These are phyloP conservation scores for Tetragonisca angustula DNA, from an alignment of 2,888 invertebrate genomes.

Conservation along the genomic window DNA sequence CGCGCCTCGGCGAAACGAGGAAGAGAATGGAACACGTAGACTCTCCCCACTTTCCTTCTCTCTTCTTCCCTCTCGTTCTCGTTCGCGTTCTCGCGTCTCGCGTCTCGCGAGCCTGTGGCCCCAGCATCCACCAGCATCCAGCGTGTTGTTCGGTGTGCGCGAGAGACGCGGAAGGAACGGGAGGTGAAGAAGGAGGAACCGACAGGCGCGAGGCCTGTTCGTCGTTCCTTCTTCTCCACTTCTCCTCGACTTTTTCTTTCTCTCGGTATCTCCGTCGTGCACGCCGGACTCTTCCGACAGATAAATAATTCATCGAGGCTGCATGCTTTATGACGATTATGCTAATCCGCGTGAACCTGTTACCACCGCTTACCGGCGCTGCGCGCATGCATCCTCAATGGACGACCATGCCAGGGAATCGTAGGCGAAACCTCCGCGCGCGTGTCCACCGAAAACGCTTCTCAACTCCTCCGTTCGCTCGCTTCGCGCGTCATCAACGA, in stretches of 20 bases:
- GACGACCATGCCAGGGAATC: slow-evolving; percentile 67
- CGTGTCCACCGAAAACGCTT: slow-evolving; percentile 34
- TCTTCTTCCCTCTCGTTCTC: slow-evolving; percentile 36
- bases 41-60: slow-evolving; percentile 61
- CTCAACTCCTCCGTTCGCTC: neutral
- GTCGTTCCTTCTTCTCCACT: slow-evolving; percentile 24
- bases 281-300: slow-evolving; percentile 74
- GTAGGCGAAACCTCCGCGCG: slow-evolving; percentile 65
- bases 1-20: slow-evolving; percentile 75
- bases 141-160: neutral
- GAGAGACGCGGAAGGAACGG: slow-evolving; percentile 4
- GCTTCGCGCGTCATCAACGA: too few species aligned
- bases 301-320: slow-evolving; percentile 84
- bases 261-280: slow-evolving; percentile 34
- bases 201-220: neutral
- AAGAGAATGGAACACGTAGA: slow-evolving; percentile 64
- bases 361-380: slow-evolving; percentile 72
- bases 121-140: neutral
- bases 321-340: slow-evolving; percentile 84
- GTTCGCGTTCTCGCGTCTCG: slow-evolving; percentile 28
- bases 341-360: slow-evolving; percentile 83
- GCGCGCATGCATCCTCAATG: slow-evolving; percentile 61
- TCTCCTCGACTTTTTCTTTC: slow-evolving; percentile 39
- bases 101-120: slow-evolving; percentile 23
- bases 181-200: slow-evolving; percentile 12